Percentiles rank a stretch among this genome's conserved stretches.
Evolutionary conservation across 2,888 invertebrate genomes (phyloP).

Genomic region (Acanthosoma haemorrhoidale): DNA sequence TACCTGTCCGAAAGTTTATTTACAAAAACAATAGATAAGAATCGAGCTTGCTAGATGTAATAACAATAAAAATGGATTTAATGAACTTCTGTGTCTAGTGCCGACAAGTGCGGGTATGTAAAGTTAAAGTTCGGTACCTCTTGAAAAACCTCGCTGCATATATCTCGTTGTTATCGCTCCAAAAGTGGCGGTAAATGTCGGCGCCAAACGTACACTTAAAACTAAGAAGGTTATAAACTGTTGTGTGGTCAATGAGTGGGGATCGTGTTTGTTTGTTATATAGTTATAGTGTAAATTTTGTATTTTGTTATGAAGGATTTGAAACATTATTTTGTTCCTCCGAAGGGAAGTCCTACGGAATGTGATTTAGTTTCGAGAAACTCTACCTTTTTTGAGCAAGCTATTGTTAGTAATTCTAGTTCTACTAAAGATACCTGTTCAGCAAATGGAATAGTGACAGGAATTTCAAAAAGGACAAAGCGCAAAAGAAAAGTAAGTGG

Average conservation of each 20-base stretch:
- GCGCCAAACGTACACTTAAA: conserved; percentile 10
- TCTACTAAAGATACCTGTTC: neutral
- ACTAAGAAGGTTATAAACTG: neutral
- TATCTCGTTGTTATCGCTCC: neutral
- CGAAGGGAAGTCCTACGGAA: neutral
- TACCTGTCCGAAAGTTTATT: too few species aligned
- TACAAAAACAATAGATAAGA: too few species aligned
- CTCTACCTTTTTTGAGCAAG: neutral
- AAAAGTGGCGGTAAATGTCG: neutral
- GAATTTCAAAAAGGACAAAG: neutral
- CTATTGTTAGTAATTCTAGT: neutral
- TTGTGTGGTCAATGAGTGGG: neutral
- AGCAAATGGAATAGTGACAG: neutral
- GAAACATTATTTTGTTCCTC: conserved; percentile 29
- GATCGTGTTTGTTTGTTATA: neutral
- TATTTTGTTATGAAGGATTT: conserved; percentile 26
- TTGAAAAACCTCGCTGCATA: neutral
- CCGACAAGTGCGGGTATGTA: too few species aligned
- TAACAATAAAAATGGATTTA: too few species aligned
- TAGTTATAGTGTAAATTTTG: neutral
- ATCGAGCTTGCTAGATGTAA: too few species aligned
- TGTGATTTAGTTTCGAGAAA: neutral
- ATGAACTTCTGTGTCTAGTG: too few species aligned
- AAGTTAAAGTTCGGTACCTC: too few species aligned
- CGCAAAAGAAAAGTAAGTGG: conserved; percentile 3